Evolutionary conservation across 2,797 vertebrate species (phyloP).

Genomic region (Vultur gryphus): DNA sequence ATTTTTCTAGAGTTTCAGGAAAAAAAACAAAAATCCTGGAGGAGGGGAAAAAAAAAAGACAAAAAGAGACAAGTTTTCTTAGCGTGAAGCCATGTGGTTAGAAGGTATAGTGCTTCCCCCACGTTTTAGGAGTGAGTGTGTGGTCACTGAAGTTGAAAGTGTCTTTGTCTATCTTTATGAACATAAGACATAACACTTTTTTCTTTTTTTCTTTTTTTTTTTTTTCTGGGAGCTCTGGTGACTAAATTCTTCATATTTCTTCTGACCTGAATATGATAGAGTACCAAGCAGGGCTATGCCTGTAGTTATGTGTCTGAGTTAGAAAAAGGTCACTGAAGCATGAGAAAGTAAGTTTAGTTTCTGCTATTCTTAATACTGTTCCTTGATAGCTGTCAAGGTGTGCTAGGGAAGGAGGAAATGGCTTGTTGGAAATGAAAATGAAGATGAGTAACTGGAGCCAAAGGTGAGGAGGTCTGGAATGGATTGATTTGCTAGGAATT

Average conservation of each 20-base stretch:
- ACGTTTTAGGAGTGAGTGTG: not conserved
- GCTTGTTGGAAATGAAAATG: not conserved
- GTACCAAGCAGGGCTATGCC: not conserved
- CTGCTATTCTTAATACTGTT: not conserved
- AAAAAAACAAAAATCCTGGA: not conserved
- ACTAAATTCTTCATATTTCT: not conserved
- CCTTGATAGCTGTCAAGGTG: not conserved
- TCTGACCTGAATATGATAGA: not conserved
- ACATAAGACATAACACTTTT: not conserved
- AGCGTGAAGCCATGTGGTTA: not conserved
- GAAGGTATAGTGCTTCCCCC: not conserved
- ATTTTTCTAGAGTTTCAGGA: not conserved
- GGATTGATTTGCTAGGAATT: not conserved
- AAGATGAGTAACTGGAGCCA: not conserved
- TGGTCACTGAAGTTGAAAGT: not conserved
- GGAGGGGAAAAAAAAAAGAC: accelerated
- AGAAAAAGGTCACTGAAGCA: not conserved
- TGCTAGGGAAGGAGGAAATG: not conserved
- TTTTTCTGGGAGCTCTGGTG: not conserved
- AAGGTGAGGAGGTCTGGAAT: not conserved
- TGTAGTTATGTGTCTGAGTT: not conserved
- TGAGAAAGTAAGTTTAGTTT: not conserved
- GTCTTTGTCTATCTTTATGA: not conserved
- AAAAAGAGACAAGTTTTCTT: not conserved
- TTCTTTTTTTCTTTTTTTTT: not conserved